These are phyloP conservation scores for Paraplagusia blochii DNA, from an alignment of 2,113 vertebrate genomes.

Conservation along the genomic window DNA sequence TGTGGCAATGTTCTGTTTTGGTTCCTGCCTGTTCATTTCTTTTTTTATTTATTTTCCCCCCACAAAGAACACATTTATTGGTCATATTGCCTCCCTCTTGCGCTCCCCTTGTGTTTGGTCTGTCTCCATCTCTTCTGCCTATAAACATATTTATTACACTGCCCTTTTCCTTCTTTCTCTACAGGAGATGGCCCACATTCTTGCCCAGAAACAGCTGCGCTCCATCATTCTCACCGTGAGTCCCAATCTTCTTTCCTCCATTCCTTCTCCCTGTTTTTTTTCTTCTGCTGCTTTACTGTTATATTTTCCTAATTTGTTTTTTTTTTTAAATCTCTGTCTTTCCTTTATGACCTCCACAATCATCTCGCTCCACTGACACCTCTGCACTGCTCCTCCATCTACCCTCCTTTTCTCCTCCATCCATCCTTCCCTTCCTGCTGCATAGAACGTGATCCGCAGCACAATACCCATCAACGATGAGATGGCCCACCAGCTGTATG, in stretches of 20 bases:
- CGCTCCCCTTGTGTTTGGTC: neutral
- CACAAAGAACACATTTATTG: neutral
- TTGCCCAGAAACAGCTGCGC: conserved; percentile 95
- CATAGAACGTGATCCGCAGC: conserved; percentile 91
- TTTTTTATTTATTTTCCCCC: conserved; percentile 4
- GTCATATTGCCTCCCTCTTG: conserved; percentile 8
- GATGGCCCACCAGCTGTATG: conserved; percentile 98
- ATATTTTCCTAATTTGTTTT: conserved; percentile 29
- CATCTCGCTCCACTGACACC: conserved; percentile 6
- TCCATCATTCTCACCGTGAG: conserved; percentile 94
- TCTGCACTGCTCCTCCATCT: neutral
- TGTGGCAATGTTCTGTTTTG: conserved; percentile 25
- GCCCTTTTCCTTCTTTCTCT: conserved; percentile 19
- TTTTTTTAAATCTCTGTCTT: conserved; percentile 29
- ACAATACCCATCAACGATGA: conserved; percentile 91
- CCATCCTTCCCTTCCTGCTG: conserved; percentile 11
- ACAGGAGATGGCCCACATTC: conserved; percentile 97
- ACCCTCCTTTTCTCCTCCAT: neutral
- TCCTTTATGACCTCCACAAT: conserved; percentile 17
- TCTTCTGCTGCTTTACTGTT: conserved; percentile 12
- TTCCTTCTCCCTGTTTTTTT: neutral
- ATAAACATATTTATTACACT: neutral
- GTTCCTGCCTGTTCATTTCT: conserved; percentile 36
- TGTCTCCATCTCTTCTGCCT: conserved; percentile 5
- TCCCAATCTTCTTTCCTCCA: conserved; percentile 45